Evolutionary conservation across 2,888 invertebrate species (phyloP).

Genomic region (Macrosiphum euphorbiae): DNA sequence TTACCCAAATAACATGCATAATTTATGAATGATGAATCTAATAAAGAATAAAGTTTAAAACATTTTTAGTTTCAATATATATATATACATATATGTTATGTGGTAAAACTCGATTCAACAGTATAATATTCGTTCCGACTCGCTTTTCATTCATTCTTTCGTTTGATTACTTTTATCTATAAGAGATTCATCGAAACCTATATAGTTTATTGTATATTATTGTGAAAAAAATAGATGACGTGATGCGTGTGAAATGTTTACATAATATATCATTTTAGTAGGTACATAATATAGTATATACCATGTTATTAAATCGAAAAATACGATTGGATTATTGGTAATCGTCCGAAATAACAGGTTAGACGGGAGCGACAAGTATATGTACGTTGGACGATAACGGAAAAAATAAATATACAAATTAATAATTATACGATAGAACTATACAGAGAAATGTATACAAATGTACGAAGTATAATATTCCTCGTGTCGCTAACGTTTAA

Average conservation of each 20-base stretch:
- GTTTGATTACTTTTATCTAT: not conserved
- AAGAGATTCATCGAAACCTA: not conserved
- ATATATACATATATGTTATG: no score
- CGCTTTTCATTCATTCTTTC: not conserved
- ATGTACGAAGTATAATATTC: not conserved
- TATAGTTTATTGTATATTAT: not conserved
- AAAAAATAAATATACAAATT: not conserved
- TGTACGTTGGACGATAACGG: not conserved
- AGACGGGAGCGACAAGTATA: not conserved
- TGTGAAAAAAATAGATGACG: not conserved
- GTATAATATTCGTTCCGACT: not conserved
- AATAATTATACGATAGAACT: not conserved
- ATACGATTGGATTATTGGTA: not conserved
- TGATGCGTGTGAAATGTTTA: not conserved
- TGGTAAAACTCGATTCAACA: not conserved
- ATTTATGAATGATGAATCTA: no score
- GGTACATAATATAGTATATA: not conserved
- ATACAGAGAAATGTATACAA: not conserved
- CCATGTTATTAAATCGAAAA: not conserved
- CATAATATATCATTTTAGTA: slow-evolving; percentile 1
- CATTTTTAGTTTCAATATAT: no score
- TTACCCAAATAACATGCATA: not conserved
- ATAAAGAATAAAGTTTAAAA: no score
- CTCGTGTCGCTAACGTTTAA: not conserved
- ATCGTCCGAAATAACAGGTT: not conserved